Conservation (phyloP, 1,140 invertebrate species). For the Achroia grisella region DNA sequence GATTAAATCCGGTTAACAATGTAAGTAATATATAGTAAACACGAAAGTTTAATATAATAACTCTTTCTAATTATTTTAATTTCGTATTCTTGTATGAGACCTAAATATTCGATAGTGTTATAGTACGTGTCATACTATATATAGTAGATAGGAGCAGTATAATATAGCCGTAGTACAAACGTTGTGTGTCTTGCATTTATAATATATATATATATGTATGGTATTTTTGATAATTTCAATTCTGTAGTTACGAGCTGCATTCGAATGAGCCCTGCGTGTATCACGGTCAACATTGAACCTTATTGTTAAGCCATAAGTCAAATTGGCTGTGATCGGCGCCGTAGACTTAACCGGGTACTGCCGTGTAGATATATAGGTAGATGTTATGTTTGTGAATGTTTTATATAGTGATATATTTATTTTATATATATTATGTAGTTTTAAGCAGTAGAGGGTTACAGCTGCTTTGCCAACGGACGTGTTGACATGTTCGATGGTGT, state of each 20-base stretch:
- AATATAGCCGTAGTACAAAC: constrained; percentile 45
- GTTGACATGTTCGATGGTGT: background rate
- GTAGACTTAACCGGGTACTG: constrained; percentile 24
- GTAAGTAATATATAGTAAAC: too few species aligned
- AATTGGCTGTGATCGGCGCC: constrained; percentile 21
- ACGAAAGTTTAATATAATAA: too few species aligned
- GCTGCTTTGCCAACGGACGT: constrained; percentile 15
- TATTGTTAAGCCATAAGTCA: constrained; percentile 9
- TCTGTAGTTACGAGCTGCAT: constrained; percentile 35
- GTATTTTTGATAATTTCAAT: constrained; percentile 31
- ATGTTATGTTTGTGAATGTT: constrained; percentile 69
- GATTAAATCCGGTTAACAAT: too few species aligned
- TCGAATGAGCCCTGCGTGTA: constrained; percentile 23
- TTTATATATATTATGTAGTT: constrained; percentile 18
- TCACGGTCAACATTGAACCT: constrained; percentile 17
- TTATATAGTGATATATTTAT: constrained; percentile 20
- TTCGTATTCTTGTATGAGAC: too few species aligned
- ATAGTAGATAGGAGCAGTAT: constrained; percentile 43
- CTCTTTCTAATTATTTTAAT: too few species aligned
- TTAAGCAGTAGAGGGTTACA: constrained; percentile 36
- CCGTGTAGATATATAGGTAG: constrained; percentile 49
- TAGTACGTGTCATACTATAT: constrained; percentile 11
- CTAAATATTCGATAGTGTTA: background rate
- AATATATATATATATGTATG: constrained; percentile 36
- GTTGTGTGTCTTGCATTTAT: constrained; percentile 47